Conservation (phyloP, 30 jellyfish, hydroid and myxozoan species). For the Turritopsis dohrnii region DNA sequence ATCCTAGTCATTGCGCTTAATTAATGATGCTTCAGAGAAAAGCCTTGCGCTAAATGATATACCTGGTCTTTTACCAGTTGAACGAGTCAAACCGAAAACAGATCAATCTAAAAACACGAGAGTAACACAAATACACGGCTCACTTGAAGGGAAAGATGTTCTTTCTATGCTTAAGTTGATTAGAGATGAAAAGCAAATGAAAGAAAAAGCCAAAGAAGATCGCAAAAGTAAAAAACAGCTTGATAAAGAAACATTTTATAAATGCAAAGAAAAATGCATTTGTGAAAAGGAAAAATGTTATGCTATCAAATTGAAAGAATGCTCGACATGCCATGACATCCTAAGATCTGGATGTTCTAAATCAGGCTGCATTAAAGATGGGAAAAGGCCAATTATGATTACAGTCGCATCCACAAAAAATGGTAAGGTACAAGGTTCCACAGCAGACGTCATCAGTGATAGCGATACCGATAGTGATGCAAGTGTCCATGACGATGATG, state of each 20-base stretch:
- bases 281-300: constrained; percentile 12
- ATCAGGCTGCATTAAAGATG: constrained; percentile 18
- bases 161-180: neutral
- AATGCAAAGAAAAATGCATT: constrained; percentile 20
- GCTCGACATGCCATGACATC: constrained; percentile 26
- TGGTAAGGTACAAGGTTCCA: neutral
- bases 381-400: constrained; percentile 9
- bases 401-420: neutral
- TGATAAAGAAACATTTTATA: constrained; percentile 17
- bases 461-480: neutral
- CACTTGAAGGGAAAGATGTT: constrained; percentile 3
- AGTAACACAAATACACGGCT: constrained; percentile 1
- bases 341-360: constrained; percentile 17
- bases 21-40: constrained; percentile 12
- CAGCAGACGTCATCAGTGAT: neutral
- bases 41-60: neutral
- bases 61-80: neutral
- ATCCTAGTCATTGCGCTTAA: no score
- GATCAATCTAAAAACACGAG: neutral
- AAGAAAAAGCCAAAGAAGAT: constrained; percentile 3
- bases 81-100: neutral
- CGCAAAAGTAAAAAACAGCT: neutral
- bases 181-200: neutral
- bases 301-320: constrained; percentile 1
- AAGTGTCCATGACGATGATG: neutral